Evolutionary conservation across 92 coral and sea anemone genomes (phyloP), one percentile per base, ranked within the genome.

Genomic region (Phenganax marumi): DNA sequence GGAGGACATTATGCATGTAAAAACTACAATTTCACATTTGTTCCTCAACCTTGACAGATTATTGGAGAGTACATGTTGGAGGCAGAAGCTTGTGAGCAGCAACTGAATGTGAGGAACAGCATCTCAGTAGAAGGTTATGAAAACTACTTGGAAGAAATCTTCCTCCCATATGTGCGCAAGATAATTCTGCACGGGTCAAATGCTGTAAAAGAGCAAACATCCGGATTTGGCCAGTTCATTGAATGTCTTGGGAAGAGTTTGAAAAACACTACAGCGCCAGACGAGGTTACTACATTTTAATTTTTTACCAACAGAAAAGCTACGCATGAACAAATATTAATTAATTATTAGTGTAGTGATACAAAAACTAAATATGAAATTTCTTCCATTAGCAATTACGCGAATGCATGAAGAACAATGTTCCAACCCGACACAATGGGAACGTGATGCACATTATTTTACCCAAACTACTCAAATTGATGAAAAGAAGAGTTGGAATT

Each of bases 91-190:
- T 68, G 43, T 33, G 43, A 5, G 43, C 43, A 33, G 43, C 43
- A 33, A 1, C 43, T 33, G 43, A 33, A 49, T 22, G 83, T 46
- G 13, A 74, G 21, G 47, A 13, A 24, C 39, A 55, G 3, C 50
- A 69, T 82, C 1, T 68, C 79, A 26, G 54, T 21, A 46, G 62
- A 84, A 61, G 87, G 75, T 24, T 84, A 60, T 19, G 82, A 84
- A 21, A 33, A 84, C 22, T 84, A 84, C 83, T 48, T 84, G 13
- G 81, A 84, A 33, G 72, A 84, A 53, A 51, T 22, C 10, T 84
- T 84, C 75, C 87, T 84, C 12, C 83, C 87, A 25, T 84, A 73
- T 58, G 82, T 84, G 43, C 70, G 87, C 21, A 83, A 73, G 61
- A 60, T 83, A 49, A 21, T 83, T 14, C 39, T 16, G 0, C 24